A percentile compares a stretch with the other conserved stretches of the same genome.
Evolutionary conservation across 2,113 vertebrate species (phyloP).

Genomic region (Hyperopisus bebe): DNA sequence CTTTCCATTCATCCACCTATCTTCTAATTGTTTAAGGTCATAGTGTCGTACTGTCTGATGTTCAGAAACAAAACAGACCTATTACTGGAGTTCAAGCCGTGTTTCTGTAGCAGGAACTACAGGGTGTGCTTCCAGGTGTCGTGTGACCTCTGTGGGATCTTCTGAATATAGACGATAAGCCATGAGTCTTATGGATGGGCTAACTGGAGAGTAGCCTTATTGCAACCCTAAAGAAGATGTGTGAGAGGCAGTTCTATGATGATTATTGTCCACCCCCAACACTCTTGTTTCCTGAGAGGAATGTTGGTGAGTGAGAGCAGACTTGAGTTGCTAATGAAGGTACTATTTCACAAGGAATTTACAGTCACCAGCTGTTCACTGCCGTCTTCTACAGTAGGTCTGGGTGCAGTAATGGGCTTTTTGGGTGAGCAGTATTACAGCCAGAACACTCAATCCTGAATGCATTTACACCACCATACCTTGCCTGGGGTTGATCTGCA

Average conservation of each 20-base stretch:
- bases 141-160: not conserved
- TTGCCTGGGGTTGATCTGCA: not conserved
- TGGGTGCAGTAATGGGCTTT: not conserved
- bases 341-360: constrained; percentile 5
- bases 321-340: not conserved
- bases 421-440: not conserved
- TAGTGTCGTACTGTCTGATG: not conserved
- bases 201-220: not conserved
- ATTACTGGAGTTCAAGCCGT: not conserved
- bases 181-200: not conserved
- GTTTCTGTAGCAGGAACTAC: not conserved
- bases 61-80: not conserved
- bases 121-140: not conserved
- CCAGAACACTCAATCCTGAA: not conserved
- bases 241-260: not conserved
- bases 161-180: not conserved
- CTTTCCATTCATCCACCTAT: not conserved
- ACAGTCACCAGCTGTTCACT: not conserved
- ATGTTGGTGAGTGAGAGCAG: not conserved
- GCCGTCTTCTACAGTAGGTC: not conserved
- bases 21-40: not conserved
- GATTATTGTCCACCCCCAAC: not conserved
- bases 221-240: not conserved
- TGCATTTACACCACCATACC: not conserved
- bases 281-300: not conserved